Percentiles rank a stretch among this genome's conserved stretches.
These are phyloP conservation scores for Willisornis vidua DNA, from an alignment of 2,113 vertebrate genomes.

Conservation along the genomic window DNA sequence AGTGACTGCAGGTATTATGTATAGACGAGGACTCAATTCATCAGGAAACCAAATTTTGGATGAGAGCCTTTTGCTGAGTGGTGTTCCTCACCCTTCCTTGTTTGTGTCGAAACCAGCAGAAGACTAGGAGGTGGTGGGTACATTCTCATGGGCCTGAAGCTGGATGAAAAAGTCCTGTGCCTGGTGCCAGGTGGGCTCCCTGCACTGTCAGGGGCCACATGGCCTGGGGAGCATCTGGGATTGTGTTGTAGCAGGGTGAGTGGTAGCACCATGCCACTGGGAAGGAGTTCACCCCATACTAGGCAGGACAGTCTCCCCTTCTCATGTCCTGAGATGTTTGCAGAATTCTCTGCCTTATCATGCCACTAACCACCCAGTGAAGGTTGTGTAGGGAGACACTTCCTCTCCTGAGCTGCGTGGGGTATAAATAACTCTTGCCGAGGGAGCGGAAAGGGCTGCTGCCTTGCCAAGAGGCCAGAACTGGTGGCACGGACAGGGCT, in stretches of 20 bases:
- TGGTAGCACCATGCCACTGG: no score
- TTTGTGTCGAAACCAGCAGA: neutral
- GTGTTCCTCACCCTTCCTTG: neutral
- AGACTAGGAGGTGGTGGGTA: neutral
- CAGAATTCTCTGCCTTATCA: neutral
- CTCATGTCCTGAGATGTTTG: rapidly evolving
- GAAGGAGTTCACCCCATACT: no score
- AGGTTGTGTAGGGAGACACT: neutral
- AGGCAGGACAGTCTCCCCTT: rapidly evolving
- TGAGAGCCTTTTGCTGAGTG: neutral
- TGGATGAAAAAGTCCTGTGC: neutral
- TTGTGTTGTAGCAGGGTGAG: neutral
- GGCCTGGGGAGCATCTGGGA: rapidly evolving
- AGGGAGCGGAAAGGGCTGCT: neutral
- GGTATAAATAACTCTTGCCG: neutral
- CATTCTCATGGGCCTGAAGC: neutral
- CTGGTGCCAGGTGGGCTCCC: neutral
- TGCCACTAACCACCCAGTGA: rapidly evolving
- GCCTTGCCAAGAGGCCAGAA: neutral
- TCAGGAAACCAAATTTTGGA: neutral
- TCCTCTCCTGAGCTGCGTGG: neutral
- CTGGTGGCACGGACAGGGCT: rapidly evolving
- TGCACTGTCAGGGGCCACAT: rapidly evolving
- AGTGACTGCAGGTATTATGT: rapidly evolving
- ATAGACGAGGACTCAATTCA: neutral